Evolutionary conservation across 1,140 invertebrate species (phyloP).

Genomic region (Acyrthosiphon pisum): DNA sequence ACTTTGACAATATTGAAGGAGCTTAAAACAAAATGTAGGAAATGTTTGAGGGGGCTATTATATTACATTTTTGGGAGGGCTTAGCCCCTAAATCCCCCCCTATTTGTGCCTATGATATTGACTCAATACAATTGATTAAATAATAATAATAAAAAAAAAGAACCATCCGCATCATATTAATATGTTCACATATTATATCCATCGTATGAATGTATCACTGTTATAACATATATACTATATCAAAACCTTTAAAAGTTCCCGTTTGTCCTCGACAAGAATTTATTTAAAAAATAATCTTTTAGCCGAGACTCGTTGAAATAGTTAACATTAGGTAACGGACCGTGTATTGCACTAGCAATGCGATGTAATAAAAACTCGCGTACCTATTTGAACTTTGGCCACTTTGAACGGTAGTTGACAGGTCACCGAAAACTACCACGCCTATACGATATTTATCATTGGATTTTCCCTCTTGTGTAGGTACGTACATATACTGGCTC

Average conservation of each 20-base stretch:
- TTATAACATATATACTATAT: not conserved
- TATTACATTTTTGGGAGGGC: too few relatives aligned
- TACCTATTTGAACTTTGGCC: conserved; percentile 1
- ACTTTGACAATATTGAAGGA: too few relatives aligned
- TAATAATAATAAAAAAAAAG: not conserved
- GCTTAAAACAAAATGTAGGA: too few relatives aligned
- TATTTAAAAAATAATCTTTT: conserved; percentile 13
- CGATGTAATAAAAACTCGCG: not conserved
- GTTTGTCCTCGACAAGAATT: not conserved
- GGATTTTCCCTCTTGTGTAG: not conserved
- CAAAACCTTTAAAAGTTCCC: not conserved
- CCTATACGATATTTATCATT: conserved; percentile 3
- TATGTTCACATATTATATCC: not conserved
- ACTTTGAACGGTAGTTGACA: not conserved
- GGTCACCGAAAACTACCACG: not conserved
- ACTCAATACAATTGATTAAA: not conserved
- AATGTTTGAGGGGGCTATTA: too few relatives aligned
- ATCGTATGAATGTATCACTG: not conserved
- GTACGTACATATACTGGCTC: not conserved
- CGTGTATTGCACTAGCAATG: not conserved
- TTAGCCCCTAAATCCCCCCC: too few relatives aligned
- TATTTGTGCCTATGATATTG: too few relatives aligned
- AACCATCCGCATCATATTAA: not conserved
- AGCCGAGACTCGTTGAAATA: not conserved
- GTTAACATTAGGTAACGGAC: not conserved